Evolutionary conservation across 2,888 invertebrate species (phyloP).

Genomic region (Oithona nana): DNA sequence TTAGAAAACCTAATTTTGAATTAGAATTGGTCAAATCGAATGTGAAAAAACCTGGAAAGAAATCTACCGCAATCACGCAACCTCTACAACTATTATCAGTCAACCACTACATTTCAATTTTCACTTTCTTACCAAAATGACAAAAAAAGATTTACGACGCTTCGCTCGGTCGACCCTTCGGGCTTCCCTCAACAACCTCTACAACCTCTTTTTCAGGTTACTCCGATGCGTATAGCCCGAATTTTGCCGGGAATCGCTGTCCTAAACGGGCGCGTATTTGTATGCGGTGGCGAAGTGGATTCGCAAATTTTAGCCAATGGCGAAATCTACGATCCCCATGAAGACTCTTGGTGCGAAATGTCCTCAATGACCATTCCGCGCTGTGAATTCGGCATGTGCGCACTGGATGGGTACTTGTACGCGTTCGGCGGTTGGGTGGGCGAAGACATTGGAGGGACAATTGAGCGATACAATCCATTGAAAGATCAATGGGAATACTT

Average conservation of each 20-base stretch:
- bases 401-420: constrained; percentile 58
- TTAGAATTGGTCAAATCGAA: too few species aligned
- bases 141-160: too few species aligned
- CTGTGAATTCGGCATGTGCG: constrained; percentile 73
- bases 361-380: constrained; percentile 59
- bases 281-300: constrained; percentile 76
- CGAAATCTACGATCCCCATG: constrained; percentile 53
- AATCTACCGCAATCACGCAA: too few species aligned
- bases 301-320: constrained; percentile 72
- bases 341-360: constrained; percentile 37
- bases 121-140: too few species aligned
- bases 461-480: constrained; percentile 67
- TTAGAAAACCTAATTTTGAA: too few species aligned
- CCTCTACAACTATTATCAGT: too few species aligned
- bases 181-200: background rate
- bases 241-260: constrained; percentile 72
- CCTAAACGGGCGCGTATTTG: constrained; percentile 64
- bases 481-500: constrained; percentile 54
- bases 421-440: constrained; percentile 88
- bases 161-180: too few species aligned
- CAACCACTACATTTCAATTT: too few species aligned
- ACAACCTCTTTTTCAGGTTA: constrained; percentile 39
- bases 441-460: constrained; percentile 66
- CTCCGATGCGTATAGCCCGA: constrained; percentile 61
- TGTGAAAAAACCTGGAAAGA: too few species aligned